phyloP scores from a whole-genome alignment of 2,888 invertebrate species.

The Drosophila kanekoi region DNA sequence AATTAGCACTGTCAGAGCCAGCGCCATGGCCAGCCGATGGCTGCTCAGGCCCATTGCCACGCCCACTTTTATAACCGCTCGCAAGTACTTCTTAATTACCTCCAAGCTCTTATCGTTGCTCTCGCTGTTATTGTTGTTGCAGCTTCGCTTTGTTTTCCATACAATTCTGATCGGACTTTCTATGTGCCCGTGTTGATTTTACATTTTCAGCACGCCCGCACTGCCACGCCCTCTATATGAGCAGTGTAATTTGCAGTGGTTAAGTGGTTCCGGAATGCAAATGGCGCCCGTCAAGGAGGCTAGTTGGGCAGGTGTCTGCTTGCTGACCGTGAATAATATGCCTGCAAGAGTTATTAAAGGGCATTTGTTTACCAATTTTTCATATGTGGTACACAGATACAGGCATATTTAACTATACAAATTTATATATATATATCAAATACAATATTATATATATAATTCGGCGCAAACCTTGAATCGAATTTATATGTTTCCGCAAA shows the following conservation, averaged over 20 bases:
- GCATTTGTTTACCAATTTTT: constrained; percentile 9
- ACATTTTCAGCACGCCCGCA: constrained; percentile 31
- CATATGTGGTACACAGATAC: not conserved
- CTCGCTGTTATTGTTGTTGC: constrained; percentile 15
- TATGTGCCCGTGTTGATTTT: constrained; percentile 13
- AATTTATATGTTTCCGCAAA: no score
- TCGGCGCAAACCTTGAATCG: not conserved
- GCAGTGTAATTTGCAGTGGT: constrained; percentile 36
- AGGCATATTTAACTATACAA: not conserved
- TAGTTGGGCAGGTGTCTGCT: not conserved
- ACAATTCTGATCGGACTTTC: constrained; percentile 18
- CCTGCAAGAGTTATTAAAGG: constrained; percentile 29
- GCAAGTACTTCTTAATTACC: constrained; percentile 40
- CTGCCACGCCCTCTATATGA: constrained; percentile 21
- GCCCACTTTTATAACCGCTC: constrained; percentile 38
- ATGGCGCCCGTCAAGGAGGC: not conserved
- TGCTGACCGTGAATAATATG: constrained; percentile 9
- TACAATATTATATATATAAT: not conserved
- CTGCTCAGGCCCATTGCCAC: constrained; percentile 34
- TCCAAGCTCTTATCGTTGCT: constrained; percentile 7
- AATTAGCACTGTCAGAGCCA: constrained; percentile 55
- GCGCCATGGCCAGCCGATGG: constrained; percentile 33
- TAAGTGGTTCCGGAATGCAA: constrained; percentile 6
- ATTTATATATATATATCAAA: not conserved
- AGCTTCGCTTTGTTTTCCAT: constrained; percentile 3